phyloP scores from a whole-genome alignment of 2,888 invertebrate genomes.

The Trissolcus japonicus region DNA sequence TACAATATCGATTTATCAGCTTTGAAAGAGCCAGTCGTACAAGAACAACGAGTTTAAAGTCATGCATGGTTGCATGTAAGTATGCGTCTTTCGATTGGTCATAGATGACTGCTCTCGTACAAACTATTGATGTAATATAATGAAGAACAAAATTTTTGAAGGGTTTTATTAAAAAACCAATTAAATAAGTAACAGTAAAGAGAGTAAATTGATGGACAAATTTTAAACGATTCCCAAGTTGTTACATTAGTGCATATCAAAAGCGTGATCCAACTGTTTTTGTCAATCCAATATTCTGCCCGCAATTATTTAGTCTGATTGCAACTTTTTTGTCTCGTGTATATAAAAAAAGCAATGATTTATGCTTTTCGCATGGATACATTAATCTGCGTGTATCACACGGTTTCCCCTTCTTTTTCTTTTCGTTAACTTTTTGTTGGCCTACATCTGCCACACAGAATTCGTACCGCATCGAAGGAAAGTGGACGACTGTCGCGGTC shows the following conservation, averaged over 20 bases:
- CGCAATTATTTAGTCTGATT: slow-evolving; percentile 31
- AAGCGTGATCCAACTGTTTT: too few species aligned
- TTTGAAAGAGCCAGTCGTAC: too few species aligned
- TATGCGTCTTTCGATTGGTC: neutral
- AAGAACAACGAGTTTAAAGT: too few species aligned
- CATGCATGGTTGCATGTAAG: too few species aligned
- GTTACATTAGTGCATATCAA: too few species aligned
- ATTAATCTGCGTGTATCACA: neutral
- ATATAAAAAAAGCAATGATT: slow-evolving; percentile 21
- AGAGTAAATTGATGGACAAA: too few species aligned
- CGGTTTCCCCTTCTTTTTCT: neutral
- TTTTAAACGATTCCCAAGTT: too few species aligned
- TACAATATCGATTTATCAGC: neutral
- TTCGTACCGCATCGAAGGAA: slow-evolving; percentile 16
- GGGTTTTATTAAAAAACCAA: too few species aligned
- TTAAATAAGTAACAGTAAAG: too few species aligned
- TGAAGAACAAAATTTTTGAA: neutral
- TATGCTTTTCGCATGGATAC: slow-evolving; percentile 4
- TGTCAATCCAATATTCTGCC: neutral
- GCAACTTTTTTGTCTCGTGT: slow-evolving; percentile 12
- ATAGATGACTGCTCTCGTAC: neutral
- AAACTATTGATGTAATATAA: neutral
- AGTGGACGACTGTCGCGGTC: slow-evolving; percentile 17
- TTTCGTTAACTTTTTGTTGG: slow-evolving; percentile 11
- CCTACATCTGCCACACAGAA: slow-evolving; percentile 24